These are phyloP conservation scores for Eubasilissa regina DNA, from an alignment of 1,140 invertebrate species.

Conservation along the genomic window DNA sequence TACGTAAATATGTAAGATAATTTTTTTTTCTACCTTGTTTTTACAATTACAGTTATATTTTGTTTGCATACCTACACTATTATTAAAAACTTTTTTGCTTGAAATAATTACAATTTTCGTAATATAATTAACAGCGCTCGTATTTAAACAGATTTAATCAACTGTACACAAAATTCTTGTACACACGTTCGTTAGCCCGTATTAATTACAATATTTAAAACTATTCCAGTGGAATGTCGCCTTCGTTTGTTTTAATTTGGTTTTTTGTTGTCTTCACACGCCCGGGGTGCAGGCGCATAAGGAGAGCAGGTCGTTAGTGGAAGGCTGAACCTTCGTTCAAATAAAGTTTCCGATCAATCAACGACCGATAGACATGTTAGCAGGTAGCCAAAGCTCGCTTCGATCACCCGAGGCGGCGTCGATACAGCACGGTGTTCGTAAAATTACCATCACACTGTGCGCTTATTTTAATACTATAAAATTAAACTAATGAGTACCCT, in stretches of 20 bases:
- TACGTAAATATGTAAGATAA: too few species aligned
- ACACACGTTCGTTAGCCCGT: conserved; percentile 42
- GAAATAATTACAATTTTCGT: too few species aligned
- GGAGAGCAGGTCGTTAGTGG: neutral
- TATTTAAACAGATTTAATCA: conserved; percentile 5
- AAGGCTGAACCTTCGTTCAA: conserved; percentile 39
- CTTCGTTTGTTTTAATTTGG: conserved; percentile 23
- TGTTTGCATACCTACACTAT: too few species aligned
- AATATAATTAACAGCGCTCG: too few species aligned
- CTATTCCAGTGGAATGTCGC: conserved; percentile 35
- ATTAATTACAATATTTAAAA: conserved; percentile 41
- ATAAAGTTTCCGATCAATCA: conserved; percentile 55
- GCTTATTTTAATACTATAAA: too few species aligned
- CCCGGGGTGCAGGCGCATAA: neutral
- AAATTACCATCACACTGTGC: neutral
- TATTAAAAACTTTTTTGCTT: too few species aligned
- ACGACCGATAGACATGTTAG: conserved; percentile 39
- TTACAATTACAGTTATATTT: too few species aligned
- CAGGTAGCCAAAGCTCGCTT: conserved; percentile 48
- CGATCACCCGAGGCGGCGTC: conserved; percentile 21
- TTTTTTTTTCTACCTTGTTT: too few species aligned
- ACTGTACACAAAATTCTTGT: conserved; percentile 22
- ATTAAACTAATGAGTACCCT: too few species aligned
- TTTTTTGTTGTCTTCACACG: conserved; percentile 41
- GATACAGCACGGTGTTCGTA: neutral